Conservation (phyloP, 2,888 invertebrate genomes). For the Drosophila picticornis region DNA sequence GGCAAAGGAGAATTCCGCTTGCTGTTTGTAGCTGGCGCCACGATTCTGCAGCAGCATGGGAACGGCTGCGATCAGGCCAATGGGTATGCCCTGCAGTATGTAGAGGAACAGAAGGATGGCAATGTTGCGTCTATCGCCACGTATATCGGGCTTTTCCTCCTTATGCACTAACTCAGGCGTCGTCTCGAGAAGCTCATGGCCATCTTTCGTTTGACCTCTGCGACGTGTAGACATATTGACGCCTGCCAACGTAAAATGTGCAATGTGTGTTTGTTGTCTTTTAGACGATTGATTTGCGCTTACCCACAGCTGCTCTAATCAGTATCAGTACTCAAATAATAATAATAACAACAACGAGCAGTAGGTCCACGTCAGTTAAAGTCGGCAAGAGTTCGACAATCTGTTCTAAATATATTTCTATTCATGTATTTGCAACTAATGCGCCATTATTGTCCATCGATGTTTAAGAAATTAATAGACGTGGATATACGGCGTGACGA, state of each 20-base stretch:
- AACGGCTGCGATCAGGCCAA: conserved; percentile 96
- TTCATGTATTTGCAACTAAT: neutral
- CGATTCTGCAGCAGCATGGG: conserved; percentile 98
- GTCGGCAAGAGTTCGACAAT: conserved; percentile 6
- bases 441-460: neutral
- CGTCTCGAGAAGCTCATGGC: conserved; percentile 26
- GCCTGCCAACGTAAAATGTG: conserved; percentile 2
- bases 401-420: neutral
- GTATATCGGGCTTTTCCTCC: conserved; percentile 86
- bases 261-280: conserved; percentile 3
- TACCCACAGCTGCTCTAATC: conserved; percentile 41
- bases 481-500: conserved; percentile 30
- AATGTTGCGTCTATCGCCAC: conserved; percentile 93
- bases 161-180: conserved; percentile 49
- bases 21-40: conserved; percentile 96
- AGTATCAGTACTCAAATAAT: neutral
- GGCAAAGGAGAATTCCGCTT: conserved; percentile 97
- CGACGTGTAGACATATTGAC: conserved; percentile 50
- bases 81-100: conserved; percentile 96
- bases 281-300: neutral
- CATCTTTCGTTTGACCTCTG: conserved; percentile 33
- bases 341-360: conserved; percentile 33
- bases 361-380: conserved; percentile 59
- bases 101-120: conserved; percentile 96
- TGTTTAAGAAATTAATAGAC: conserved; percentile 5